phyloP scores from a whole-genome alignment of 2,888 invertebrate species.

The Chrysodeixis includens region DNA sequence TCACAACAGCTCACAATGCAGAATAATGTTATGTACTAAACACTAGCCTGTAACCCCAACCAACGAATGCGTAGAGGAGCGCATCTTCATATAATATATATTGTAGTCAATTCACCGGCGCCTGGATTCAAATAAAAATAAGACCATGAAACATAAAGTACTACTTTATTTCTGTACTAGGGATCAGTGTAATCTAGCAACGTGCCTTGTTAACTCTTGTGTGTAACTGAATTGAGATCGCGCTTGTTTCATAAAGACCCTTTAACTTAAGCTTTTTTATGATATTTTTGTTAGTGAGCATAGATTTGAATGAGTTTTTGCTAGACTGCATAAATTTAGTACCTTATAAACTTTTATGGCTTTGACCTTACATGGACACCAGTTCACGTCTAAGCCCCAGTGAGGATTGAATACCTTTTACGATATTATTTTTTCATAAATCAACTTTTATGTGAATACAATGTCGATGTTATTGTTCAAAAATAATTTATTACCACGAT shows the following conservation, averaged over 20 bases:
- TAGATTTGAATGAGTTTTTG: background rate
- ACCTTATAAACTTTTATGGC: no score
- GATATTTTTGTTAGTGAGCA: no score
- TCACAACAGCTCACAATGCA: no score
- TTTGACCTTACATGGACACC: no score
- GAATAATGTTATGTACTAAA: constrained; percentile 1
- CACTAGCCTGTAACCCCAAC: background rate
- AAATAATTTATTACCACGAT: constrained; percentile 31
- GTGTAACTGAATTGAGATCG: background rate
- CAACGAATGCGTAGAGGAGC: background rate
- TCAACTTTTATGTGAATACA: background rate
- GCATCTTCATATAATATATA: background rate
- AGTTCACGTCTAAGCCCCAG: no score
- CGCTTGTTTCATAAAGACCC: no score
- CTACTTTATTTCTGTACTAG: constrained; percentile 8
- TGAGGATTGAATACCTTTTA: background rate
- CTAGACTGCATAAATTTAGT: background rate
- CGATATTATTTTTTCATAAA: constrained; percentile 7
- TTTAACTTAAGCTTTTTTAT: no score
- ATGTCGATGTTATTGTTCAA: constrained; percentile 17
- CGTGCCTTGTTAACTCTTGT: background rate
- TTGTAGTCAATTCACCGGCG: background rate
- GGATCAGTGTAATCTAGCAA: background rate
- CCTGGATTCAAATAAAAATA: background rate
- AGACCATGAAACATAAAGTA: background rate